These are phyloP conservation scores for Myotis davidii DNA, from an alignment of 2,113 vertebrate species.

Conservation along the genomic window DNA sequence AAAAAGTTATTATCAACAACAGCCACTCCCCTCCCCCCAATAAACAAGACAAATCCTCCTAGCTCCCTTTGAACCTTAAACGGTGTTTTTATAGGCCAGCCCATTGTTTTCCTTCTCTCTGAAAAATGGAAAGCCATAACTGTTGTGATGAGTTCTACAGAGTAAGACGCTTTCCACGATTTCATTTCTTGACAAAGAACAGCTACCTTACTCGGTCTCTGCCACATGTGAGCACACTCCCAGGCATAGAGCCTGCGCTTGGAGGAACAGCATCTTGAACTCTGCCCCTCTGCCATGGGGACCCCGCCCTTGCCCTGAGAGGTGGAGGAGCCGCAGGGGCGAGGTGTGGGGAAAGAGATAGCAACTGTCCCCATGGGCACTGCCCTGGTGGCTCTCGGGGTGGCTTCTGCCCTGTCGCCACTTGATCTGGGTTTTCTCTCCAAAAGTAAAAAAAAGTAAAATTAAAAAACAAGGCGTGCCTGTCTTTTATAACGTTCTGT, in stretches of 20 bases:
- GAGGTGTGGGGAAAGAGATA: constrained; percentile 68
- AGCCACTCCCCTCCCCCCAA: neutral
- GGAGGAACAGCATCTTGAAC: constrained; percentile 1
- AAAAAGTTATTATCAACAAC: neutral
- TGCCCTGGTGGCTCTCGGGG: constrained; percentile 66
- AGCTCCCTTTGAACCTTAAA: constrained; percentile 62
- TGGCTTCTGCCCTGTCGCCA: constrained; percentile 83
- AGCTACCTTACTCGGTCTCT: constrained; percentile 65
- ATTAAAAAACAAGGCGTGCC: constrained; percentile 60
- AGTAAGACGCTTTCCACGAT: constrained; percentile 52
- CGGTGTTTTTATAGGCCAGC: constrained; percentile 57
- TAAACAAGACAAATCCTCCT: constrained; percentile 14
- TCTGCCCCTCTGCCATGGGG: neutral
- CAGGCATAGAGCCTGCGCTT: neutral
- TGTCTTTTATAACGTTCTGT: constrained; percentile 88
- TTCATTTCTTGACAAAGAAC: constrained; percentile 80
- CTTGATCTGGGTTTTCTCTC: constrained; percentile 86
- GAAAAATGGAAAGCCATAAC: constrained; percentile 76
- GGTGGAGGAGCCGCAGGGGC: constrained; percentile 12
- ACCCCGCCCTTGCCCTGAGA: constrained; percentile 46
- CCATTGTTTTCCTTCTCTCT: constrained; percentile 68
- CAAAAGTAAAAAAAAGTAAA: neutral
- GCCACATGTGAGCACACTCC: constrained; percentile 43
- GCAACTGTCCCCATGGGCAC: constrained; percentile 42
- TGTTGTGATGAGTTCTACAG: constrained; percentile 73